phyloP scores from a whole-genome alignment of 2,113 vertebrate species.

The rabbit (Oryctolagus cuniculus) region DNA sequence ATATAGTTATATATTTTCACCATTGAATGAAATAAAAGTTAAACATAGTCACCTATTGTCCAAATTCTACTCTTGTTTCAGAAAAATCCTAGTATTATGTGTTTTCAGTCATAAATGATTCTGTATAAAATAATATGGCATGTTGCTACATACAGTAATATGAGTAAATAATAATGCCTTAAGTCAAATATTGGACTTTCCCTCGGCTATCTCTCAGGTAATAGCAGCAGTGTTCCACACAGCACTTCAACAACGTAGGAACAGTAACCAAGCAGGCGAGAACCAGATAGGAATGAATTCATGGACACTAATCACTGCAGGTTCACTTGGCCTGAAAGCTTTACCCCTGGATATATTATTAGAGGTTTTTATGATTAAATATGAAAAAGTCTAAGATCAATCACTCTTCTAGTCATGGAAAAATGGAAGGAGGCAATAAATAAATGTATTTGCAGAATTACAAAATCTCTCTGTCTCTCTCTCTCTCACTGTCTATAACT shows the following conservation, averaged over 20 bases:
- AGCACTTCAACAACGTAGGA: neutral
- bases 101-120: neutral
- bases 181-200: neutral
- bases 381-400: neutral
- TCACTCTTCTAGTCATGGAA: neutral
- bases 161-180: neutral
- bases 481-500: no score
- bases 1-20: neutral
- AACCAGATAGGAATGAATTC: neutral
- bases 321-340: neutral
- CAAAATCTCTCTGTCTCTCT: no score
- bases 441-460: slow-evolving; percentile 15
- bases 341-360: neutral
- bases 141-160: neutral
- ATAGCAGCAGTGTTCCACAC: neutral
- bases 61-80: neutral
- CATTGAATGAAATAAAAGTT: neutral
- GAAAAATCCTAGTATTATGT: neutral
- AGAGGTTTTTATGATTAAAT: neutral
- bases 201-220: neutral
- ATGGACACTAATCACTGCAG: neutral
- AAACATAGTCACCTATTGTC: neutral
- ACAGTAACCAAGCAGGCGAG: neutral
- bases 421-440: neutral
- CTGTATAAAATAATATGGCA: neutral